Evolutionary conservation across 2,113 vertebrate species (phyloP).

Genomic region (Tursiops truncatus): DNA sequence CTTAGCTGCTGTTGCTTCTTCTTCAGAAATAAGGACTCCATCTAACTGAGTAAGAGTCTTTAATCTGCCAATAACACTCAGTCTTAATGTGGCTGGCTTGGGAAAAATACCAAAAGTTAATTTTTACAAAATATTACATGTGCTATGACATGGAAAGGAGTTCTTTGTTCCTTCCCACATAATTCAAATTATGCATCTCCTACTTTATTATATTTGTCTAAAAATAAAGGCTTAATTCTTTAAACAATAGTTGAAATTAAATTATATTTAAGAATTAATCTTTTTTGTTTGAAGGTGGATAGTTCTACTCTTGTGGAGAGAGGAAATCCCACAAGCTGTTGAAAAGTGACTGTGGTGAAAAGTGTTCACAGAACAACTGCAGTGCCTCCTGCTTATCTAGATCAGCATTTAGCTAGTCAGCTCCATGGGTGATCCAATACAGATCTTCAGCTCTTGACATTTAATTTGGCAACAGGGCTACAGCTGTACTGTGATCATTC

Average conservation of each 20-base stretch:
- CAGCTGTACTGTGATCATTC: neutral
- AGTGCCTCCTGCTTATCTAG: neutral
- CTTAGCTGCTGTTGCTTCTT: conserved; percentile 81
- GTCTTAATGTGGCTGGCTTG: conserved; percentile 83
- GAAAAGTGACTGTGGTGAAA: neutral
- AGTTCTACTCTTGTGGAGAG: neutral
- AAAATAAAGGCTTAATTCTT: conserved; percentile 20
- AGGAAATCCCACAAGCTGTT: neutral
- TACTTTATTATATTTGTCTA: neutral
- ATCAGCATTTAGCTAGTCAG: neutral
- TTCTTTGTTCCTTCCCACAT: conserved; percentile 3
- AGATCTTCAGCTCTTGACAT: neutral
- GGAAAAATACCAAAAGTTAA: conserved; percentile 60
- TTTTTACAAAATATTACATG: conserved; percentile 59
- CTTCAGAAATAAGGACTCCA: conserved; percentile 81
- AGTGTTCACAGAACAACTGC: neutral
- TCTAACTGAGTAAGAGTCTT: conserved; percentile 86
- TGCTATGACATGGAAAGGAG: neutral
- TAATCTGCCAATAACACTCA: conserved; percentile 83
- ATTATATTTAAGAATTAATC: conserved; percentile 18
- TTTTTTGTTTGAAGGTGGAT: neutral
- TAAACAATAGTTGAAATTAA: conserved; percentile 34
- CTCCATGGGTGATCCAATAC: neutral
- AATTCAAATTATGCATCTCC: neutral
- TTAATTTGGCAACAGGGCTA: neutral